A percentile compares a stretch with the other conserved stretches of the same genome.
Evolutionary conservation across 2,113 vertebrate species (phyloP).

Genomic region (Bos taurus): ARS-UCD2.0 NC_037346.1:25964501-25965000

Average conservation of each 20-base stretch:
- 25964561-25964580: conserved; percentile 81
- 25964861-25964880: not conserved
- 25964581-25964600: conserved; percentile 81
- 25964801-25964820: too few relatives aligned
- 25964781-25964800: not conserved
- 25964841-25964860: not conserved
- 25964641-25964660: conserved; percentile 80
- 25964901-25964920: not conserved
- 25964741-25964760: not conserved
- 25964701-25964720: conserved; percentile 4
- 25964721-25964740: not conserved
- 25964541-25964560: conserved; percentile 85
- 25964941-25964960: not conserved
- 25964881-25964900: not conserved
- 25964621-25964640: conserved; percentile 88
- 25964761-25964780: too few relatives aligned
- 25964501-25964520: conserved; percentile 70
- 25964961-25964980: not conserved
- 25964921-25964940: not conserved
- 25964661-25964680: conserved; percentile 70
- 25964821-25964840: rapidly evolving
- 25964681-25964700: conserved; percentile 64
- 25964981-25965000: not conserved
- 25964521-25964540: conserved; percentile 80
- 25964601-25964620: conserved; percentile 89